phyloP scores from a whole-genome alignment of 2,797 vertebrate species.

The Labeo calbasu region DNA sequence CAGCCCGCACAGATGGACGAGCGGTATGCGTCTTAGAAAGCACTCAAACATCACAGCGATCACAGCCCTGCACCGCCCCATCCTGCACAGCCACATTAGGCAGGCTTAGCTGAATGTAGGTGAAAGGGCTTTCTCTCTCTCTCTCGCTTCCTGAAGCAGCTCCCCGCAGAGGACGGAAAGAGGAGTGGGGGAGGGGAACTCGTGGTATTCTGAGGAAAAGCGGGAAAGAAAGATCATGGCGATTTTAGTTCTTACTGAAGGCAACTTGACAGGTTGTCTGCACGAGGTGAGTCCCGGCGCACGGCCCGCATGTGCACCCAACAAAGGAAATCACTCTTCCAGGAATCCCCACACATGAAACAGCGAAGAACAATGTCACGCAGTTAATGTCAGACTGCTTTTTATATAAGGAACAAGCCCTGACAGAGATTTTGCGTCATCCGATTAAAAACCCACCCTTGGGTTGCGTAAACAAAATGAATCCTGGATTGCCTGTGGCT shows the following conservation, averaged over 20 bases:
- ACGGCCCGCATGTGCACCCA: slow-evolving; percentile 22
- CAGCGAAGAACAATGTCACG: slow-evolving; percentile 22
- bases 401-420: background rate
- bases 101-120: slow-evolving; percentile 61
- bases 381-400: slow-evolving; percentile 16
- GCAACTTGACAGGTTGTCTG: slow-evolving; percentile 53
- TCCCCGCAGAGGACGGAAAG: slow-evolving; percentile 51
- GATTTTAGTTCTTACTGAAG: slow-evolving; percentile 54
- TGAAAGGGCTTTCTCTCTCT: slow-evolving; percentile 58
- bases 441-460: background rate
- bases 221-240: slow-evolving; percentile 42
- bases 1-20: slow-evolving; percentile 36
- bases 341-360: slow-evolving; percentile 47
- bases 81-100: slow-evolving; percentile 47
- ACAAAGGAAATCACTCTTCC: slow-evolving; percentile 43
- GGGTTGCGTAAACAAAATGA: background rate
- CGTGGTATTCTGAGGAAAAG: slow-evolving; percentile 41
- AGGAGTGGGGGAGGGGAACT: slow-evolving; percentile 50
- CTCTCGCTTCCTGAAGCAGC: slow-evolving; percentile 30
- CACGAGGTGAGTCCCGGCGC: slow-evolving; percentile 42
- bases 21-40: slow-evolving; percentile 19
- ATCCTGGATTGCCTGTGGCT: background rate
- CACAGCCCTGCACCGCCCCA: slow-evolving; percentile 20
- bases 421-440: slow-evolving; percentile 3
- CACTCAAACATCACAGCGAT: slow-evolving; percentile 34